Evolutionary conservation across 37 sponge, comb jelly and placozoan species (phyloP).

Genomic region (Eunapius fragilis): DNA sequence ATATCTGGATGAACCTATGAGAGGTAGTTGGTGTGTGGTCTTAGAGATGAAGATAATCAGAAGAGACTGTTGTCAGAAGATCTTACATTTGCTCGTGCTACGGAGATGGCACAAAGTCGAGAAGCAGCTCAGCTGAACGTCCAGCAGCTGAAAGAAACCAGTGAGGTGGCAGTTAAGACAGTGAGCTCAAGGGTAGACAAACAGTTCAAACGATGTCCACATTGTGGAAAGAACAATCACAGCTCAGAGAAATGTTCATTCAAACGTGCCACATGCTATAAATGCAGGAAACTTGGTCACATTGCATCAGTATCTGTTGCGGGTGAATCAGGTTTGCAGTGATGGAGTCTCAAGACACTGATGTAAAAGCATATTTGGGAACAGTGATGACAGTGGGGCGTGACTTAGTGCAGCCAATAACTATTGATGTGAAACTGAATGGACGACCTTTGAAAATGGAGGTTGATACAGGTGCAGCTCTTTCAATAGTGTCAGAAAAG

Average conservation of each 20-base stretch:
- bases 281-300: conserved; percentile 17
- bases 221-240: background rate
- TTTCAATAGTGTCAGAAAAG: background rate
- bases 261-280: background rate
- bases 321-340: background rate
- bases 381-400: background rate
- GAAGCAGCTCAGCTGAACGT: background rate
- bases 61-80: background rate
- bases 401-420: background rate
- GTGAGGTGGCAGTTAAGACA: background rate
- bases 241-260: background rate
- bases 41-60: too few species aligned
- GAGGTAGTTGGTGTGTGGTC: conserved; percentile 5
- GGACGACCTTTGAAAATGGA: conserved; percentile 9
- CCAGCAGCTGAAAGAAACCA: too few species aligned
- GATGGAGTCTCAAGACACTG: background rate
- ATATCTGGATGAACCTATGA: conserved; percentile 15
- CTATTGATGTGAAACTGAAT: background rate
- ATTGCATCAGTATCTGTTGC: conserved; percentile 9
- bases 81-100: background rate
- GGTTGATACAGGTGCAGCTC: conserved; percentile 25
- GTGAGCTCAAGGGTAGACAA: background rate
- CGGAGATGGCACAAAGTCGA: background rate
- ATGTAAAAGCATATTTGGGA: background rate
- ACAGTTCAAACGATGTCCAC: background rate